Conservation (phyloP, 2,888 invertebrate species). For the Phalera bucephala region DNA sequence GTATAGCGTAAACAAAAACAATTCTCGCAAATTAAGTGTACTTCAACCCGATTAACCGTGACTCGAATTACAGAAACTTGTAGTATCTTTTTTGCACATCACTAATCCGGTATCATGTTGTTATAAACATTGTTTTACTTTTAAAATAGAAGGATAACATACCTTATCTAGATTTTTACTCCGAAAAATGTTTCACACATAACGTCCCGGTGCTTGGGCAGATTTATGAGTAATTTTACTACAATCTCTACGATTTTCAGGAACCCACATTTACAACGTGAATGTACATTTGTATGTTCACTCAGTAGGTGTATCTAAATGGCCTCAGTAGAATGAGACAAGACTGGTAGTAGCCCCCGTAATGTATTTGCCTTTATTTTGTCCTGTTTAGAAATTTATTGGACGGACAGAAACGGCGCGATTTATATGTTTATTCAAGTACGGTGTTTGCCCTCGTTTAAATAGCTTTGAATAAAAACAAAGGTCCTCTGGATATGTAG, state of each 20-base stretch:
- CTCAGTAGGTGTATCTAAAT: constrained; percentile 29
- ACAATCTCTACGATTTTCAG: not conserved
- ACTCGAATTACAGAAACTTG: constrained; percentile 47
- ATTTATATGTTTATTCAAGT: constrained; percentile 55
- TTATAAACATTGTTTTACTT: not conserved
- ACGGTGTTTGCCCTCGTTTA: constrained; percentile 34
- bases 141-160: not conserved
- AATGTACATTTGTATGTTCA: not conserved
- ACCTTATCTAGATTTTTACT: not conserved
- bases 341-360: constrained; percentile 23
- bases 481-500: constrained; percentile 26
- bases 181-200: not conserved
- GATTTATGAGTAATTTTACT: constrained; percentile 1
- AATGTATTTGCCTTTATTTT: constrained; percentile 41
- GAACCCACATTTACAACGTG: not conserved
- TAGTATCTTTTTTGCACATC: constrained; percentile 38
- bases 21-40: no score
- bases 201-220: not conserved
- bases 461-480: constrained; percentile 44
- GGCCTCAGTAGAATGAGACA: constrained; percentile 12
- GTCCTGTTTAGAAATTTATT: constrained; percentile 51
- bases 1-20: no score
- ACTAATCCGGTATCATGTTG: not conserved
- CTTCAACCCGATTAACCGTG: constrained; percentile 73
- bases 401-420: constrained; percentile 41